These are phyloP conservation scores for Drosophila aff. DNA, from an alignment of 1,140 invertebrate genomes.

Conservation along the genomic window DNA sequence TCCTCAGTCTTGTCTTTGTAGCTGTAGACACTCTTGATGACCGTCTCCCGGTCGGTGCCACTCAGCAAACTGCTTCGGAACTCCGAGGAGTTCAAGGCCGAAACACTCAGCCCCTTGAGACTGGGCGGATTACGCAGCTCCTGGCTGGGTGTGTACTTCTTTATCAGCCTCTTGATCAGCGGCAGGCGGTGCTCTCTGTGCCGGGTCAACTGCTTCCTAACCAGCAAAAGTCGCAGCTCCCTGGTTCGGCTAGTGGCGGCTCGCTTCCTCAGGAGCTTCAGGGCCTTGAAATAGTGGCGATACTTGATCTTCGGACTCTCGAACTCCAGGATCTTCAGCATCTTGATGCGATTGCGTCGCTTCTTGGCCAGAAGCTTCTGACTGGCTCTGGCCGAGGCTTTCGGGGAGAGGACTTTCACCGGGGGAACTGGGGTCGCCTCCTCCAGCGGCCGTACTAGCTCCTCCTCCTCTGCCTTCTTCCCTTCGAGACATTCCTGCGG, in stretches of 20 bases:
- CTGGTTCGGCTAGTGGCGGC: conserved; percentile 32
- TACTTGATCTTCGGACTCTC: conserved; percentile 73
- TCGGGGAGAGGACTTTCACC: background rate
- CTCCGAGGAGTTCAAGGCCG: conserved; percentile 41
- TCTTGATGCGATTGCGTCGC: conserved; percentile 69
- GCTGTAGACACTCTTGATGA: conserved; percentile 63
- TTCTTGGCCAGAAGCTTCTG: conserved; percentile 52
- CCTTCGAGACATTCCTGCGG: background rate
- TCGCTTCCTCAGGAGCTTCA: conserved; percentile 44
- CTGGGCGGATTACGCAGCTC: conserved; percentile 35
- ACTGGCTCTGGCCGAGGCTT: conserved; percentile 45
- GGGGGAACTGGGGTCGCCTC: background rate
- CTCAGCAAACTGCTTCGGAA: conserved; percentile 44
- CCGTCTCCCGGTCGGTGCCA: conserved; percentile 51
- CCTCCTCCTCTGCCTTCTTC: background rate
- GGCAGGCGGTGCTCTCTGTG: conserved; percentile 64
- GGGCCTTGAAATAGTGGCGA: conserved; percentile 59
- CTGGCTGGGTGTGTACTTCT: conserved; percentile 40
- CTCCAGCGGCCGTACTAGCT: background rate
- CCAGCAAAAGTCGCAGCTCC: conserved; percentile 26
- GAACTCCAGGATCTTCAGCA: conserved; percentile 68
- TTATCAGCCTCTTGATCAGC: conserved; percentile 63
- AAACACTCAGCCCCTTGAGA: conserved; percentile 55
- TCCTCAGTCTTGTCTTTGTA: conserved; percentile 45
- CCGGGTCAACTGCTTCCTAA: conserved; percentile 41